A percentile compares a stretch with the other conserved stretches of the same genome.
phyloP scores from a whole-genome alignment of 2,113 vertebrate species.

The Arenaria interpres region DNA sequence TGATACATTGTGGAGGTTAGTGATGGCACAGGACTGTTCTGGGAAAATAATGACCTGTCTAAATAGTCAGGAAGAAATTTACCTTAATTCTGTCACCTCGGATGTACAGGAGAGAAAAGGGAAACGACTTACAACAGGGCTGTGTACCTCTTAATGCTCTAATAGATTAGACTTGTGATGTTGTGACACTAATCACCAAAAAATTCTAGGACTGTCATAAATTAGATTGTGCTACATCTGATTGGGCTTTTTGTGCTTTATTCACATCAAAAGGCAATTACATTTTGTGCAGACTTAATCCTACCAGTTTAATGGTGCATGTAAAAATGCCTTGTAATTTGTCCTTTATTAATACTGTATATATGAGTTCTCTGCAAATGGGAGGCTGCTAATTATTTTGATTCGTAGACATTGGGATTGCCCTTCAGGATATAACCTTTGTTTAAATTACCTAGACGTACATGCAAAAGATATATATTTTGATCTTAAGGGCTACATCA shows the following conservation, averaged over 20 bases:
- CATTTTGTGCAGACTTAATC: slow-evolving; percentile 66
- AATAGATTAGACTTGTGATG: slow-evolving; percentile 38
- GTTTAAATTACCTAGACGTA: neutral
- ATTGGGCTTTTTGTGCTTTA: slow-evolving; percentile 52
- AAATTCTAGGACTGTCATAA: slow-evolving; percentile 28
- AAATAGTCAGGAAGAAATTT: slow-evolving; percentile 5
- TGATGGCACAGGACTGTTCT: neutral
- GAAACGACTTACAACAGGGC: slow-evolving; percentile 26
- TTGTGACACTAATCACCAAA: slow-evolving; percentile 59
- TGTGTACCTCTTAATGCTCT: slow-evolving; percentile 22
- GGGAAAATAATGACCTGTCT: slow-evolving; percentile 38
- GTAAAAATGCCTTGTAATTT: slow-evolving; percentile 64
- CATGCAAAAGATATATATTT: neutral
- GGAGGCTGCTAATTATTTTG: slow-evolving; percentile 6
- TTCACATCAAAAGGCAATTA: slow-evolving; percentile 68
- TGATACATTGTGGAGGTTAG: neutral
- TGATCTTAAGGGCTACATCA: neutral
- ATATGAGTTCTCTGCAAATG: neutral
- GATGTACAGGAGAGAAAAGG: neutral
- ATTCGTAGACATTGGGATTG: neutral
- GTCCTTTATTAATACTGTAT: slow-evolving; percentile 54
- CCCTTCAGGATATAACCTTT: slow-evolving; percentile 1
- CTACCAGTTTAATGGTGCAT: slow-evolving; percentile 55
- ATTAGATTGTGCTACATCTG: slow-evolving; percentile 43
- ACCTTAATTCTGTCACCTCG: neutral